These are phyloP conservation scores for Pyrrhia umbra DNA, from an alignment of 2,888 invertebrate genomes.

Conservation along the genomic window DNA sequence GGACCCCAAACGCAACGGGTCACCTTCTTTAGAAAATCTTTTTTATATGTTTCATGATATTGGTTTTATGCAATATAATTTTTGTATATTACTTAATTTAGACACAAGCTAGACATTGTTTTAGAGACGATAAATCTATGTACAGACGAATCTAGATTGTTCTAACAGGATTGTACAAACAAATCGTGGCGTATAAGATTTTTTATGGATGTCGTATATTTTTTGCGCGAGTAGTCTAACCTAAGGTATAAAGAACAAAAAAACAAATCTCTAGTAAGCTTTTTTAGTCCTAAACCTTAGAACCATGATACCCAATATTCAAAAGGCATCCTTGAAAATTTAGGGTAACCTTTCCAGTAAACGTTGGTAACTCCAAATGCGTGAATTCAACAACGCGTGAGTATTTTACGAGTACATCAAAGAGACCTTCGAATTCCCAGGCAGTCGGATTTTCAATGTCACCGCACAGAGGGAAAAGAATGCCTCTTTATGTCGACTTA, in stretches of 20 bases:
- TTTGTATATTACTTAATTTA: conserved; percentile 34
- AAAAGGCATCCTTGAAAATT: conserved; percentile 2
- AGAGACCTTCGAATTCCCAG: conserved; percentile 30
- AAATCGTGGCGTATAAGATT: conserved; percentile 11
- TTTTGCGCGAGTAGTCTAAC: background rate
- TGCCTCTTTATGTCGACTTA: conserved; percentile 48
- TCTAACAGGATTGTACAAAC: conserved; percentile 19
- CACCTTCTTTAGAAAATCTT: conserved; percentile 57
- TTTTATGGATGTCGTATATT: background rate
- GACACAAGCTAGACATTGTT: conserved; percentile 2
- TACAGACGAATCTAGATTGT: conserved; percentile 15
- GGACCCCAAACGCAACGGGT: conserved; percentile 55
- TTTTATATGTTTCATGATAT: conserved; percentile 55
- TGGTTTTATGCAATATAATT: conserved; percentile 42
- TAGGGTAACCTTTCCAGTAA: conserved; percentile 13
- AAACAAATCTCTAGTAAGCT: background rate
- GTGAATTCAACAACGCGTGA: conserved; percentile 28
- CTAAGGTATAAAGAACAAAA: background rate
- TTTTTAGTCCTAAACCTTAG: background rate
- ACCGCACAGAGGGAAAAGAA: conserved; percentile 44
- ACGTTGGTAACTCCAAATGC: conserved; percentile 15
- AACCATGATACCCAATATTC: conserved; percentile 8
- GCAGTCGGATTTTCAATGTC: conserved; percentile 53
- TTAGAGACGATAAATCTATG: conserved; percentile 12
- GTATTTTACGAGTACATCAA: conserved; percentile 53